These are phyloP conservation scores for Brachycybe producta DNA, from an alignment of 2,888 invertebrate species.

Conservation along the genomic window DNA sequence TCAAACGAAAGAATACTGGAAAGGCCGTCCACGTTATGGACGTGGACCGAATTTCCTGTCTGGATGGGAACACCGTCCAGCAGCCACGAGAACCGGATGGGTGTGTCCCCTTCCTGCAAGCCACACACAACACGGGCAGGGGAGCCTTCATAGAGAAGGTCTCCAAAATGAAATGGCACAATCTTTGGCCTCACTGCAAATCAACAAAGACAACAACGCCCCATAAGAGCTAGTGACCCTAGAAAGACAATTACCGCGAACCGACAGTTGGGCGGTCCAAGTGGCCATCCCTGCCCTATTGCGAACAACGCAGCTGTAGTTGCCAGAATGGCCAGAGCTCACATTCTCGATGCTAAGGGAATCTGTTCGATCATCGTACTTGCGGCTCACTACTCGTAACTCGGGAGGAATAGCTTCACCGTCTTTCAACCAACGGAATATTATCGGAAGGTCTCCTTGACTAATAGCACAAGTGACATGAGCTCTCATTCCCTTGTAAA, in stretches of 20 bases:
- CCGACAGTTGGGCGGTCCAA: conserved; percentile 13
- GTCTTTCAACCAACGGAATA: conserved; percentile 32
- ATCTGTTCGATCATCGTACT: conserved; percentile 17
- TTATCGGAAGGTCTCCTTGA: conserved; percentile 30
- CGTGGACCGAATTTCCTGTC: conserved; percentile 34
- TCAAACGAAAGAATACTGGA: conserved; percentile 43
- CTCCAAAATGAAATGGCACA: conserved; percentile 42
- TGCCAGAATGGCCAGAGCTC: conserved; percentile 12
- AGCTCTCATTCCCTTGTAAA: conserved; percentile 18
- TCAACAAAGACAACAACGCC: neutral
- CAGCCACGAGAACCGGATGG: conserved; percentile 50
- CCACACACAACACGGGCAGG: conserved; percentile 22
- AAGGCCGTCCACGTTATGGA: conserved; percentile 15
- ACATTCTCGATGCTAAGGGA: conserved; percentile 18
- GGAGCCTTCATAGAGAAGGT: conserved; percentile 21
- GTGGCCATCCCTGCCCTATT: conserved; percentile 14
- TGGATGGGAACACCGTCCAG: conserved; percentile 42
- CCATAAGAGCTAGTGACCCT: neutral
- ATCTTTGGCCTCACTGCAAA: conserved; percentile 52
- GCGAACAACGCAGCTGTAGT: conserved; percentile 15
- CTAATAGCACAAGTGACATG: conserved; percentile 17
- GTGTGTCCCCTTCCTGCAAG: conserved; percentile 29
- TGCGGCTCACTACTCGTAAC: conserved; percentile 22
- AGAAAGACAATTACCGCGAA: conserved; percentile 24
- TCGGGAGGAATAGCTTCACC: conserved; percentile 27